A percentile compares a stretch with the other conserved stretches of the same genome.
Evolutionary conservation across 2,113 vertebrate species (phyloP).

Genomic region (Mesitornis unicolor): DNA sequence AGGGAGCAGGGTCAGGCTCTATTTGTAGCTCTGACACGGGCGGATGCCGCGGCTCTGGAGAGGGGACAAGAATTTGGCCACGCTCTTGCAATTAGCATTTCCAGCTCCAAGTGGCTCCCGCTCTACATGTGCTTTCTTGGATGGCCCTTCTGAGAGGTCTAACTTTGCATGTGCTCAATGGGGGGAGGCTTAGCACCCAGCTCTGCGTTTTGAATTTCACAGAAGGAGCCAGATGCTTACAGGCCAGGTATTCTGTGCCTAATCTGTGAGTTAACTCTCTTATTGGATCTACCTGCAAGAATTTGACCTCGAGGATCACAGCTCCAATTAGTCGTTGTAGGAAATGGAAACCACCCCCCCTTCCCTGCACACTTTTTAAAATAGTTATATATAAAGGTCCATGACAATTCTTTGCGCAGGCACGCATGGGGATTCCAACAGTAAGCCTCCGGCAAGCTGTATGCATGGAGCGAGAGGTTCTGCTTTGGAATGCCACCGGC

Average conservation of each 20-base stretch:
- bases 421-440: not conserved
- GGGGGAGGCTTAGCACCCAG: constrained; percentile 36
- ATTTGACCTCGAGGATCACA: not conserved
- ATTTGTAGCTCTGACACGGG: constrained; percentile 30
- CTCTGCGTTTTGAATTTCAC: constrained; percentile 36
- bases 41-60: not conserved
- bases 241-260: constrained; percentile 7
- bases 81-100: constrained; percentile 55
- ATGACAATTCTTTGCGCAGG: not conserved
- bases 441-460: not conserved
- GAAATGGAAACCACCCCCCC: not conserved
- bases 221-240: constrained; percentile 45
- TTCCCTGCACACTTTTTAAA: not conserved
- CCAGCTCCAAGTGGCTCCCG: constrained; percentile 13
- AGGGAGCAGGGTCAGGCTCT: not conserved
- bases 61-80: constrained; percentile 35
- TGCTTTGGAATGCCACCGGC: not conserved
- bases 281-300: constrained; percentile 27
- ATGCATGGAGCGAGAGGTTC: not conserved
- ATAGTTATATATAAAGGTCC: not conserved
- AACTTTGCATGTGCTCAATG: constrained; percentile 4
- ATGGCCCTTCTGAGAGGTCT: constrained; percentile 44
- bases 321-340: not conserved
- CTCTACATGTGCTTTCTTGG: constrained; percentile 32
- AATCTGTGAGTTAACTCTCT: constrained; percentile 23